These are phyloP conservation scores for Peromyscus nudipes DNA, from an alignment of 2,797 vertebrate genomes.

Conservation along the genomic window DNA sequence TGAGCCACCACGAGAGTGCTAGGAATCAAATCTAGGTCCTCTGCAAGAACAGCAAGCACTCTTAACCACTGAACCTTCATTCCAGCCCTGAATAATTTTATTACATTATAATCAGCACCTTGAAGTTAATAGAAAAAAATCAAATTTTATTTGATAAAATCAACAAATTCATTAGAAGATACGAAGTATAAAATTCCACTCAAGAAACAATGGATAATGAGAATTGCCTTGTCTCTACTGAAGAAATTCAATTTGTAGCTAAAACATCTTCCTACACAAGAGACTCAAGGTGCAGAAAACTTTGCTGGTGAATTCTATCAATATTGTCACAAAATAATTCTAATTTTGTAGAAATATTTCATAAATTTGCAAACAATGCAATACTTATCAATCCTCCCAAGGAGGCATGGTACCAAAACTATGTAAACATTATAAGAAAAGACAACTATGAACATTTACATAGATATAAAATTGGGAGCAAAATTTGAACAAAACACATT, in stretches of 20 bases:
- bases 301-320: conserved; percentile 16
- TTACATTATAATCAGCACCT: conserved; percentile 26
- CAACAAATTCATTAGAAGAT: conserved; percentile 20
- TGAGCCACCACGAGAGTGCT: background rate
- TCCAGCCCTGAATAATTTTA: background rate
- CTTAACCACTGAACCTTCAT: background rate
- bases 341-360: conserved; percentile 9
- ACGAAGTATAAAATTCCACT: conserved; percentile 18
- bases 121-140: background rate
- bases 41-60: background rate
- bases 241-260: conserved; percentile 38
- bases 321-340: conserved; percentile 46
- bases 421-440: background rate
- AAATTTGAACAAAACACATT: conserved; percentile 15
- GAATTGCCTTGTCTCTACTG: background rate
- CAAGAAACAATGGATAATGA: conserved; percentile 35
- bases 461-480: conserved; percentile 31
- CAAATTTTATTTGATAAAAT: background rate
- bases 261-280: background rate
- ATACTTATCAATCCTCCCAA: background rate
- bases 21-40: background rate
- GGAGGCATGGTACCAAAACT: background rate
- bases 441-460: background rate
- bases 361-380: conserved; percentile 29
- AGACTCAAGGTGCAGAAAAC: background rate